These are phyloP conservation scores for Mungos mungo DNA, from an alignment of 2,113 vertebrate genomes.

Conservation along the genomic window DNA sequence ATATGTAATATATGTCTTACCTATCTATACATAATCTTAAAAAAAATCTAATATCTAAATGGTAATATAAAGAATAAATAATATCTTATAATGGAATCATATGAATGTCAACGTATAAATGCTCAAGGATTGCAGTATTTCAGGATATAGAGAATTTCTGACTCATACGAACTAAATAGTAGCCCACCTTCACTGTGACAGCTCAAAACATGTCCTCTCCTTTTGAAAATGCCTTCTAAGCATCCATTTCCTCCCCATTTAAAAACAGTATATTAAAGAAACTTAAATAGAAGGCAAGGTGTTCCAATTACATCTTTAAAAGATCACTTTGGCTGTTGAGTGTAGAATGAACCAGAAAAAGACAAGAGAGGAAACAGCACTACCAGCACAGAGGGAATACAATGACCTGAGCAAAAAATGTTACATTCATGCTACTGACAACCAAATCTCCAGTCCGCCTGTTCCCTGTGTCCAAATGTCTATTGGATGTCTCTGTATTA, in stretches of 20 bases:
- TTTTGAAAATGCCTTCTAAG: conserved; percentile 2
- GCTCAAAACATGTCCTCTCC: neutral
- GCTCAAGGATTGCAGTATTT: neutral
- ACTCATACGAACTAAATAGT: neutral
- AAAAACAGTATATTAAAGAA: neutral
- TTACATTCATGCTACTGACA: neutral
- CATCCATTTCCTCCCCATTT: neutral
- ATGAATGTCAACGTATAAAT: neutral
- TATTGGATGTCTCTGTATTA: neutral
- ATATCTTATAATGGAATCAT: neutral
- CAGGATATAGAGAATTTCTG: neutral
- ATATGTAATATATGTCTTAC: neutral
- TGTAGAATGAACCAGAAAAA: neutral
- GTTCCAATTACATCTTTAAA: neutral
- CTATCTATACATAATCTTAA: neutral
- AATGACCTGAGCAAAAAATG: neutral
- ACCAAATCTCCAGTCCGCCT: neutral
- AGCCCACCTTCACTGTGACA: neutral
- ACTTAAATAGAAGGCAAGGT: neutral
- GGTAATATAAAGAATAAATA: neutral
- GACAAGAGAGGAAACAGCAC: neutral
- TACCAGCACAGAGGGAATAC: neutral
- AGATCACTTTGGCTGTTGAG: neutral
- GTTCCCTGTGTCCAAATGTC: neutral
- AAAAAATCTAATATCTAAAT: neutral